Conservation (phyloP, 2,888 invertebrate species). For the Margaritifera margaritifera region DNA sequence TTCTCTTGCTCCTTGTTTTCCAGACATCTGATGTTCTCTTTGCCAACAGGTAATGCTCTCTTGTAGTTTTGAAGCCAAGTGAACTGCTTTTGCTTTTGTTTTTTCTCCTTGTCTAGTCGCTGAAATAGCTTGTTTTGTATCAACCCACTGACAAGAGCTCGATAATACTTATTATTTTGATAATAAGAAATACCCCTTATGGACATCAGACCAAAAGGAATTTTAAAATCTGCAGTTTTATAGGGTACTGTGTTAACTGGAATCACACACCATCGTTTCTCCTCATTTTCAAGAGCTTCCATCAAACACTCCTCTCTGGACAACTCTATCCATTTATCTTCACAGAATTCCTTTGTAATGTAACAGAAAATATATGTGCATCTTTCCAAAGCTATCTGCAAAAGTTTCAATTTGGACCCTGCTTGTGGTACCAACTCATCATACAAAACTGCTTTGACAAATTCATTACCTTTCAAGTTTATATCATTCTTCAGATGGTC, state of each 20-base stretch:
- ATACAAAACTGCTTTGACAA: constrained; percentile 44
- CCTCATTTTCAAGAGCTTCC: constrained; percentile 50
- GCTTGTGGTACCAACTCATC: constrained; percentile 35
- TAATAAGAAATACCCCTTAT: too few species aligned
- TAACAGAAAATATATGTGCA: constrained; percentile 61
- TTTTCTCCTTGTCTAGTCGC: too few species aligned
- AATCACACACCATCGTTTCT: constrained; percentile 60
- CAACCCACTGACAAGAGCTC: too few species aligned
- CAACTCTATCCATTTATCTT: constrained; percentile 53
- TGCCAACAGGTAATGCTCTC: too few species aligned
- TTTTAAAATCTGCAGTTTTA: constrained; percentile 28
- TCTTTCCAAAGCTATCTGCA: constrained; percentile 42
- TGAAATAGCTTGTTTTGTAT: too few species aligned
- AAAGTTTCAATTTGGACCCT: constrained; percentile 26
- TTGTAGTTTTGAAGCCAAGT: too few species aligned
- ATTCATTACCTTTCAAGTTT: constrained; percentile 18
- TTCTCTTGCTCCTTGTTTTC: too few species aligned
- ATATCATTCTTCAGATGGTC: constrained; percentile 36
- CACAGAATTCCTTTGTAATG: constrained; percentile 49
- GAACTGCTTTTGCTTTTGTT: too few species aligned
- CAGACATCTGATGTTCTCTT: too few species aligned
- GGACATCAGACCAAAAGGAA: constrained; percentile 40
- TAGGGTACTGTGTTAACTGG: constrained; percentile 45
- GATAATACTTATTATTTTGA: too few species aligned
- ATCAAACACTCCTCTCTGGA: constrained; percentile 57